Percentiles rank a stretch among this genome's conserved stretches.
Conservation (phyloP, 2,888 invertebrate genomes). For the Geotrupes spiniger region DNA sequence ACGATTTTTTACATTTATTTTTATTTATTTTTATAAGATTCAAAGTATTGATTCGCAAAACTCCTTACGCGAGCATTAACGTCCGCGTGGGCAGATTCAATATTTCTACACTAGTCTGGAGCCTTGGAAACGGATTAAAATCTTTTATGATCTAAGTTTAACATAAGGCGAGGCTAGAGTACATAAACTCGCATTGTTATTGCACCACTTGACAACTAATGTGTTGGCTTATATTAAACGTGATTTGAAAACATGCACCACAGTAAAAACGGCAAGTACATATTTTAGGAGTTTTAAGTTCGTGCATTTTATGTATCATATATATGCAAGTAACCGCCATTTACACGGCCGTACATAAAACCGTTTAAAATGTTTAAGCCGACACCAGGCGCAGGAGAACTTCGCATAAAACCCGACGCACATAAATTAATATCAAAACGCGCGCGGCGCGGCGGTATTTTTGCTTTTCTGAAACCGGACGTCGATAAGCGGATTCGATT, state of each 20-base stretch:
- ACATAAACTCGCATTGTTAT: conserved; percentile 44
- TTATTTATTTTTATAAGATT: no score
- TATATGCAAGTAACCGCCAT: not conserved
- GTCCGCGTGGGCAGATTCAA: conserved; percentile 5
- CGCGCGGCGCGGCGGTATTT: no score
- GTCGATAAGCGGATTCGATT: no score
- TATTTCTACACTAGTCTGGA: conserved; percentile 8
- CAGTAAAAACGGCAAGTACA: conserved; percentile 21
- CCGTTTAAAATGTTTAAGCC: no score
- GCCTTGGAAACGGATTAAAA: conserved; percentile 27
- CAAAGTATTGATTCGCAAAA: conserved; percentile 1
- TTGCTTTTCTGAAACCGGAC: no score
- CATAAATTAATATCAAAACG: no score
- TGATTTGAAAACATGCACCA: conserved; percentile 8
- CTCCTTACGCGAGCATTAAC: conserved; percentile 2
- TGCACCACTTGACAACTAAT: conserved; percentile 41
- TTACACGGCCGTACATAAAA: no score
- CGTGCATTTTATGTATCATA: not conserved
- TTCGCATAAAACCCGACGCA: no score
- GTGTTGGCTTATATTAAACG: conserved; percentile 16
- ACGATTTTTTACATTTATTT: no score
- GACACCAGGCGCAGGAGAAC: no score
- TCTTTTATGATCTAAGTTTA: conserved; percentile 27
- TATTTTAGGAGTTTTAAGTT: conserved; percentile 19
- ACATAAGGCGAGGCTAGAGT: conserved; percentile 26